Evolutionary conservation across 2,797 vertebrate genomes (phyloP), one percentile per base, ranked within the genome.

Genomic region (Myotis planiceps): DNA sequence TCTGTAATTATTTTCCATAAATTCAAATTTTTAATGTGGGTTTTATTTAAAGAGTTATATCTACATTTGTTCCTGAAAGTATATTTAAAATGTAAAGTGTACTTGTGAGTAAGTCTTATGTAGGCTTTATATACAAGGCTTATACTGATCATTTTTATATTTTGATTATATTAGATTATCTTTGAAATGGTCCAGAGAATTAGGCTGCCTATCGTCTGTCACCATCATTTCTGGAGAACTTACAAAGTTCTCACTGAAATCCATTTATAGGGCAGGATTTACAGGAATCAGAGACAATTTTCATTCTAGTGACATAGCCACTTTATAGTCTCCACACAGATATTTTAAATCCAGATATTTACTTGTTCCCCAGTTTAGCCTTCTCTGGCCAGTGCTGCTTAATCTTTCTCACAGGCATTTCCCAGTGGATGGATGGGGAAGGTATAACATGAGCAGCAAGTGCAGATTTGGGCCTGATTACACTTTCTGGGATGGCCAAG

Each of bases 31-130:
- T 60, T 63, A 37, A 29, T 27, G 39, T 81, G 8, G 21, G 3
- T 72, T 94, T 82, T 83, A 9, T 81, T 95, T 94, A 81, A 76
- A 74, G 13, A 60, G 21, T 82, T 88, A 66, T 4, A 49, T 19
- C 13, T 78, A 27, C 2, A 42, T n/a, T 23, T 75, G 5, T 94
- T 94, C 1, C n/a, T 88, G 27, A 89, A 55, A 88, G 4, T 6
- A 82, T 86, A 32, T 65, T 88, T 29, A 93, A 58, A 89, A 86
- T 34, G 16, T 15, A 82, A 69, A 47, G 27, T 37, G 5, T 94
- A 37, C 2, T 85, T 85, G 58, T 21, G 12, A n/a, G n/a, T 69
- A 15, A 86, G 60, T 27, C 14, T 83, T 75, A 18, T 10, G 1
- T 14, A 87, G 53, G 10, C 16, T 75, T 89, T 93, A 79, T 53